Base-by-base conservation (phyloP, 2,888 invertebrate species). In the Rotaria sp. region DNA sequence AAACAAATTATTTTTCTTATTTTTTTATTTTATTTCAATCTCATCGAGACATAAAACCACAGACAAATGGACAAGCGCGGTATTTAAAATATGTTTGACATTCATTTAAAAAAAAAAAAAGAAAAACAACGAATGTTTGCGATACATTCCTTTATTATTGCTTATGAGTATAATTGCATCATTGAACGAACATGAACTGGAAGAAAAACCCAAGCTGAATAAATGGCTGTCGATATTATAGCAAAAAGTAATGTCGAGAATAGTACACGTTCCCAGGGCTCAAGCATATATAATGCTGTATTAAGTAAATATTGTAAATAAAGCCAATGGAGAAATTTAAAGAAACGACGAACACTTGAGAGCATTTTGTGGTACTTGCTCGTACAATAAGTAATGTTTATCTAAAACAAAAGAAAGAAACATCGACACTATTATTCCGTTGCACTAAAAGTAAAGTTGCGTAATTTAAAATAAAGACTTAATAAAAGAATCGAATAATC, bases 211-310 rank as follows among this genome's bases (percentile, higher is more conserved):
- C 55, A 85, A 30, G 86, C 85, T 3, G 86, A 86, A 15, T 84
- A 57, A 15, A 59, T 74, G 41, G 85, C 85, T 24, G 86, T 86
- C 18, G 85, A 45, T 48, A 86, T 55, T 21, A 86, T 50, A 3
- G 35, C 52, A 21, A 86, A 35, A 26, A 86, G n/a, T 15, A 85
- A 50, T 35, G 45, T 35, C 26, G 85, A 92, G 89, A 93, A 92
- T 15, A 92, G 89, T 86, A 89, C 89, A 87, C 91, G 90, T 88
- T 93, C 93, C 90, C 91, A 91, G 24, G 92, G 92, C 88, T 93
- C 93, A 87, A 93, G 89, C 92, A 93, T 93, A 88, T 92, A 92
- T 59, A 93, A 90, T 5, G 92, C 92, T 35, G 92, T 92, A 87
- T 91, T 89, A 15, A 93, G 89, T 84, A 92, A 91, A 88, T 93